phyloP scores from a whole-genome alignment of 1,140 invertebrate genomes.

The Charaxes varanes region DNA sequence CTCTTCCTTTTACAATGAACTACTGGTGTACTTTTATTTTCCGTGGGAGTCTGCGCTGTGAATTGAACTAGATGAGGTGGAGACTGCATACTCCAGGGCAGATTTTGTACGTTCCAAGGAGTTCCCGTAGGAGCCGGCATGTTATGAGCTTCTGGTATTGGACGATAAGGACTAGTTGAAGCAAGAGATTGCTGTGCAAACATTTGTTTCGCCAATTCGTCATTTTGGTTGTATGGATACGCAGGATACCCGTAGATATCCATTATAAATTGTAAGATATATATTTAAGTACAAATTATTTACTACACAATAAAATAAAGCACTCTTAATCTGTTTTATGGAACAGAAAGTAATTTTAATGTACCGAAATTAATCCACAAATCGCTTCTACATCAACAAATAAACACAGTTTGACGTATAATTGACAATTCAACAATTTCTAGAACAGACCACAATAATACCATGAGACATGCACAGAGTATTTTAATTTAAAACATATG shows the following conservation, averaged over 20 bases:
- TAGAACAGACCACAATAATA: too few species aligned
- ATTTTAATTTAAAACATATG: too few species aligned
- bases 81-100: constrained; percentile 58
- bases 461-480: too few species aligned
- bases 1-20: constrained; percentile 60
- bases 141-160: constrained; percentile 31
- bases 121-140: constrained; percentile 61
- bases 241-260: constrained; percentile 51
- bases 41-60: constrained; percentile 39
- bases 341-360: too few species aligned
- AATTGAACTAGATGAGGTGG: constrained; percentile 62
- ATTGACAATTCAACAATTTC: constrained; percentile 14
- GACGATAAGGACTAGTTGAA: constrained; percentile 26
- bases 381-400: too few species aligned
- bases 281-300: background rate
- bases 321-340: too few species aligned
- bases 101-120: constrained; percentile 61
- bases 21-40: constrained; percentile 31
- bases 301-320: background rate
- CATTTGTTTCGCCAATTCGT: constrained; percentile 57
- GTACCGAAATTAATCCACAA: too few species aligned
- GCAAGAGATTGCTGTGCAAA: constrained; percentile 46
- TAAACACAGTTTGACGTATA: too few species aligned
- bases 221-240: constrained; percentile 50
- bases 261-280: constrained; percentile 29